These are phyloP conservation scores for Coelopa frigida DNA, from an alignment of 1,140 invertebrate genomes.

Conservation along the genomic window DNA sequence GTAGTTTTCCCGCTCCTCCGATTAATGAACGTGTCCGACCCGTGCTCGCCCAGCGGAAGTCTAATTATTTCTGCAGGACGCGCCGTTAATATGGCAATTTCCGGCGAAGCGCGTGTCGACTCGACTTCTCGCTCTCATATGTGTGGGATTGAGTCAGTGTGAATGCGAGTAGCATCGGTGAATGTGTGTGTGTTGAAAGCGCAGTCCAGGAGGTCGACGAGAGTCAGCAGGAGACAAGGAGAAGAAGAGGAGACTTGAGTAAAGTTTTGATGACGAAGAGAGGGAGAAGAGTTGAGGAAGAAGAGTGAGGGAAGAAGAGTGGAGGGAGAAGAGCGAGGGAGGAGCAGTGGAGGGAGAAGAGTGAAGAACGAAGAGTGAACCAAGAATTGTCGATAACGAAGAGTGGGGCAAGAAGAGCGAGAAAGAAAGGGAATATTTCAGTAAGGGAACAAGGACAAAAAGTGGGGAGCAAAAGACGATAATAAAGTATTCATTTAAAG, in stretches of 20 bases:
- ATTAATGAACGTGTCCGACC: too few species aligned
- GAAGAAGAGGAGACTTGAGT: background rate
- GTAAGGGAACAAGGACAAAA: too few species aligned
- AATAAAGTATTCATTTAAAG: too few species aligned
- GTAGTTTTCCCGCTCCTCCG: too few species aligned
- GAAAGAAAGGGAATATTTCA: too few species aligned
- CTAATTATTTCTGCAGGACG: slow-evolving; percentile 18
- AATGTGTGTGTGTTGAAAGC: background rate
- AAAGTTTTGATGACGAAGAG: background rate
- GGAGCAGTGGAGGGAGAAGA: background rate
- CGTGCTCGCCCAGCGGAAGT: slow-evolving; percentile 7
- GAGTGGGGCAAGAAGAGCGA: background rate
- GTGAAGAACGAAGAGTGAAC: background rate
- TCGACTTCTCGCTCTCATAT: too few species aligned
- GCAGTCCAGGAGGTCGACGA: background rate
- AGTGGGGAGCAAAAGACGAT: too few species aligned
- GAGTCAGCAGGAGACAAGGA: background rate
- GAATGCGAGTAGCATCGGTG: background rate
- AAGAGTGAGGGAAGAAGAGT: background rate
- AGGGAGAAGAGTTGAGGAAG: too few species aligned
- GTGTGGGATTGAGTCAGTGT: background rate
- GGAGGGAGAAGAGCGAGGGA: background rate
- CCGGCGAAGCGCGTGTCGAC: slow-evolving; percentile 8
- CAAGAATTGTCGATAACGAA: background rate
- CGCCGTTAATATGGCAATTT: slow-evolving; percentile 20